phyloP scores from a whole-genome alignment of 2,113 vertebrate genomes.

The Sturnira hondurensis region DNA sequence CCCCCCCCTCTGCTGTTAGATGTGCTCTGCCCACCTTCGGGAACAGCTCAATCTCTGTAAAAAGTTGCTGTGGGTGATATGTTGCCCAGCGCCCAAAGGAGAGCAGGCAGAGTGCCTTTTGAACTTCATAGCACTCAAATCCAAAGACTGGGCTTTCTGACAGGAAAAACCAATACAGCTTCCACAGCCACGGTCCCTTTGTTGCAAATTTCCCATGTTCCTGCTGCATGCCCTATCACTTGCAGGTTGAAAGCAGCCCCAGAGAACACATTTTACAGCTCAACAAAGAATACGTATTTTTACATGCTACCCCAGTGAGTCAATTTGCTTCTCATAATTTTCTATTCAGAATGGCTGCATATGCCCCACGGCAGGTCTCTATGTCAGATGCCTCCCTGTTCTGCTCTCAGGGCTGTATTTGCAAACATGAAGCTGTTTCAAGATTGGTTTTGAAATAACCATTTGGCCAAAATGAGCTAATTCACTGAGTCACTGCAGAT shows the following conservation, averaged over 20 bases:
- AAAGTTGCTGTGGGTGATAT: neutral
- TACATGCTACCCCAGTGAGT: neutral
- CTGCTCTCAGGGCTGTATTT: neutral
- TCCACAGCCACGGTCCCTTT: neutral
- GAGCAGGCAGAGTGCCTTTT: neutral
- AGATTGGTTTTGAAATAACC: neutral
- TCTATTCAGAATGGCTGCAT: neutral
- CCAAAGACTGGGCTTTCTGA: neutral
- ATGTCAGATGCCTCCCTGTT: neutral
- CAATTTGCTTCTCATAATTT: neutral
- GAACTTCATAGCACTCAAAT: neutral
- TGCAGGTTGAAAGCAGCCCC: neutral
- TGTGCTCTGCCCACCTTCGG: neutral
- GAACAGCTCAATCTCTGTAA: neutral
- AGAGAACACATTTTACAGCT: neutral
- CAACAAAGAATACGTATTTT: neutral
- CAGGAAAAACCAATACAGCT: neutral
- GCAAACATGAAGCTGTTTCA: conserved; percentile 2
- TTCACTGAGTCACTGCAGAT: neutral
- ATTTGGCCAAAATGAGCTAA: neutral
- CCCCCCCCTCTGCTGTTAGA: neutral
- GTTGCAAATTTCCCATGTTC: neutral
- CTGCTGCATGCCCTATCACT: neutral
- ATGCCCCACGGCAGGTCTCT: neutral
- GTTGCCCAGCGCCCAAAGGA: neutral